Evolutionary conservation across 2,113 vertebrate species (phyloP).

Genomic region (Casuarius casuarius): DNA sequence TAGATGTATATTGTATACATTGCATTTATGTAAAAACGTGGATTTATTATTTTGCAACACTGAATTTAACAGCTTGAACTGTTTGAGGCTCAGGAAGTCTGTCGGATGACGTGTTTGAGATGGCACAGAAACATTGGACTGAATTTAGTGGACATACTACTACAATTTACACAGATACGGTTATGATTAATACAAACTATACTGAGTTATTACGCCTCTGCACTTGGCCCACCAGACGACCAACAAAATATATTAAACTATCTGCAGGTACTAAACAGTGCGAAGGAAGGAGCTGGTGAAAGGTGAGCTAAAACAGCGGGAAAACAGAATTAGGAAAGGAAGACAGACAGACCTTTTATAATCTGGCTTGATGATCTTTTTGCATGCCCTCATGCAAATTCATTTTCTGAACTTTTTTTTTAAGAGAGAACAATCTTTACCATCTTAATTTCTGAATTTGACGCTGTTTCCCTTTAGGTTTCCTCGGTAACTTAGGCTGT

Average conservation of each 20-base stretch:
- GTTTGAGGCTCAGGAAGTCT: not conserved
- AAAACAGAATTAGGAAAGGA: too few species aligned
- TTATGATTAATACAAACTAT: too few species aligned
- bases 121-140: rapidly evolving
- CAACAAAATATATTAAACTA: not conserved
- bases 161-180: rapidly evolving
- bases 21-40: not conserved
- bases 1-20: rapidly evolving
- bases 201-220: rapidly evolving
- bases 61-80: not conserved
- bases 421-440: not conserved
- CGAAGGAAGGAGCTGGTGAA: not conserved
- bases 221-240: not conserved
- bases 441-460: rapidly evolving
- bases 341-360: not conserved
- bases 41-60: not conserved
- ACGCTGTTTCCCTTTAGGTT: not conserved
- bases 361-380: not conserved
- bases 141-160: rapidly evolving
- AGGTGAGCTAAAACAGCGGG: not conserved
- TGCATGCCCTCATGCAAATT: rapidly evolving
- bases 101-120: not conserved
- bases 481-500: not conserved
- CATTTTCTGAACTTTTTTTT: not conserved
- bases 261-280: not conserved